Percentiles rank a stretch among this genome's conserved stretches.
phyloP scores from a whole-genome alignment of 2,888 invertebrate genomes.

The Dasysyrphus albostriatus region DNA sequence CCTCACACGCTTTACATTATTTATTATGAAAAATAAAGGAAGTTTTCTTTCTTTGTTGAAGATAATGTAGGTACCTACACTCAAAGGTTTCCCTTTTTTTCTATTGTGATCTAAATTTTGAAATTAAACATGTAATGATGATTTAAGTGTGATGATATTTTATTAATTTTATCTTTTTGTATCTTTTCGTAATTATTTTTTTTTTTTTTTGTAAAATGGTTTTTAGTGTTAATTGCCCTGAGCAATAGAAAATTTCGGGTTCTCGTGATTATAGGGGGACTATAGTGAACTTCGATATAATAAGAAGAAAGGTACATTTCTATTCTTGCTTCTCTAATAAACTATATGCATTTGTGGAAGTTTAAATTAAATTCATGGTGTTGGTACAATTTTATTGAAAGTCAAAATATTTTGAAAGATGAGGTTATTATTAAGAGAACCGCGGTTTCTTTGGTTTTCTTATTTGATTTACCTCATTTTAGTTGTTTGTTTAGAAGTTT shows the following conservation, averaged over 20 bases:
- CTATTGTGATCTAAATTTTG: slow-evolving; percentile 30
- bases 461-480: slow-evolving; percentile 2
- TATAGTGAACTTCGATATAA: background rate
- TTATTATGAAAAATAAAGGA: slow-evolving; percentile 20
- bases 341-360: background rate
- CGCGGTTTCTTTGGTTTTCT: background rate
- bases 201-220: background rate
- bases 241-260: slow-evolving; percentile 6
- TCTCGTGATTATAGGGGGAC: slow-evolving; percentile 19
- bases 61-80: too few species aligned
- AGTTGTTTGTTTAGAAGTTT: background rate
- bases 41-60: slow-evolving; percentile 22
- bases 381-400: slow-evolving; percentile 11
- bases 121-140: slow-evolving; percentile 63
- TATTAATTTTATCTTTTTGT: slow-evolving; percentile 52
- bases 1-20: slow-evolving; percentile 39
- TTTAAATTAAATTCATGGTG: slow-evolving; percentile 5
- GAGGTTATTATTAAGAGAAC: background rate
- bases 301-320: background rate
- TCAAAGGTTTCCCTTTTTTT: background rate
- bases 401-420: slow-evolving; percentile 27
- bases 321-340: background rate
- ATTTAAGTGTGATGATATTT: slow-evolving; percentile 70
- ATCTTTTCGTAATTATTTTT: slow-evolving; percentile 3
- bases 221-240: slow-evolving; percentile 24